Evolutionary conservation across 2,888 invertebrate species (phyloP), one percentile per base, ranked within the genome.

Genomic region (Drosophila monieri): DNA sequence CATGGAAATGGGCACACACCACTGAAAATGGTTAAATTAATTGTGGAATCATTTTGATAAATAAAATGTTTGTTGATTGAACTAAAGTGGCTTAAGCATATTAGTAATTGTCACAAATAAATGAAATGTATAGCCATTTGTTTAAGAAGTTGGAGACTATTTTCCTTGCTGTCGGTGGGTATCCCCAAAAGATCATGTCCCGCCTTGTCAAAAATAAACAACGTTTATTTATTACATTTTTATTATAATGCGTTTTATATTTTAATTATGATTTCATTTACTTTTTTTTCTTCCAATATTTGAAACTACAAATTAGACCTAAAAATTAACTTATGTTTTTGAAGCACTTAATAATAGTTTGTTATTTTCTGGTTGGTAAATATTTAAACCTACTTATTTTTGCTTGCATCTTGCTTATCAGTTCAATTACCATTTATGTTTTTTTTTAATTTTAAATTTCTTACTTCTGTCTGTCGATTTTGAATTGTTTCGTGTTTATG

Each of bases 231-330:
- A 10, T 41, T 41, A 15, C n/a, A 18, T 18, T 41, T 41, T 51
- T 61, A 62, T 61, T 68, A 53, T 47, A 52, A 32, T 41, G 18
- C 62, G 18, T 30, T 61, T 43, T 57, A 65, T 67, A 73, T 69
- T 59, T 71, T 35, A 49, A 32, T 69, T 69, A 18, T 15, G 53
- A 54, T 77, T 52, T 60, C 41, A 30, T 43, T 60, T 77, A 66
- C 68, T 62, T 67, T 51, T n/a, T 51, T 21, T 56, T 47, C 52
- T 67, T 76, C 61, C 69, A 80, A 87, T 80, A 87, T 87, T 84
- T 86, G 75, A 73, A 77, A 85, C 87, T 80, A 80, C 73, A 85
- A 87, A 87, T 87, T 80, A 80, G 64, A 64, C 73, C 88, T 80
- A 78, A 61, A 32, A 54, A 54, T 74, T 74, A 52, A 58, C 65